Evolutionary conservation across 1,140 invertebrate species (phyloP).

Genomic region (Drosophila burlai): DNA sequence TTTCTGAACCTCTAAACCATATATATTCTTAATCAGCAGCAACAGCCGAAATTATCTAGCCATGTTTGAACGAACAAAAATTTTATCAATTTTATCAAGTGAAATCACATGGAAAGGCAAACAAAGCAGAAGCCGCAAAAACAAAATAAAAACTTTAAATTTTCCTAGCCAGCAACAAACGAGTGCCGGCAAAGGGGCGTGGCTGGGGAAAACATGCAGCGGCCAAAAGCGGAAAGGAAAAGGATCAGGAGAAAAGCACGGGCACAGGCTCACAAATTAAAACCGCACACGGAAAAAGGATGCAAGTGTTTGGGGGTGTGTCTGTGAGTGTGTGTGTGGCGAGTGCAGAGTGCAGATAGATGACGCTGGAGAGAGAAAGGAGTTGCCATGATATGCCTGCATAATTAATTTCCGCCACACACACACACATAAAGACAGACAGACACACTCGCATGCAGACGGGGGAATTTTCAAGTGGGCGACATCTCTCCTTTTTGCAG

Average conservation of each 20-base stretch:
- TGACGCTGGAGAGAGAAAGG: slow-evolving; percentile 31
- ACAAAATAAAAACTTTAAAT: neutral
- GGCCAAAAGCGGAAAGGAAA: slow-evolving; percentile 48
- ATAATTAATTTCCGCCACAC: slow-evolving; percentile 72
- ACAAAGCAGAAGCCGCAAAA: slow-evolving; percentile 40
- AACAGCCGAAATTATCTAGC: too few species aligned
- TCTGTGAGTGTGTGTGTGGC: neutral
- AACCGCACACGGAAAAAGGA: slow-evolving; percentile 69
- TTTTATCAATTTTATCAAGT: slow-evolving; percentile 12
- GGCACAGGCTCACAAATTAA: slow-evolving; percentile 66
- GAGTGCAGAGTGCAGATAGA: neutral
- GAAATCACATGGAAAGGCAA: slow-evolving; percentile 69
- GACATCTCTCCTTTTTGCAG: slow-evolving; percentile 28
- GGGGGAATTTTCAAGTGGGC: slow-evolving; percentile 50
- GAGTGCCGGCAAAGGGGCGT: slow-evolving; percentile 16
- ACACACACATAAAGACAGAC: slow-evolving; percentile 21
- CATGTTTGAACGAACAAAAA: too few species aligned
- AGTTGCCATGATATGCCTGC: slow-evolving; percentile 80
- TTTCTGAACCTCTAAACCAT: too few species aligned
- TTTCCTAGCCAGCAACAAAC: slow-evolving; percentile 30
- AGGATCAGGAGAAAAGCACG: slow-evolving; percentile 63
- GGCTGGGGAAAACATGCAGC: slow-evolving; percentile 27
- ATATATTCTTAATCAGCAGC: too few species aligned
- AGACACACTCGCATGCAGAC: neutral
- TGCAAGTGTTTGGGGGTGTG: slow-evolving; percentile 17